Conservation (phyloP, 2,797 vertebrate genomes). For the Lepidocolaptes lacrymiger region DNA sequence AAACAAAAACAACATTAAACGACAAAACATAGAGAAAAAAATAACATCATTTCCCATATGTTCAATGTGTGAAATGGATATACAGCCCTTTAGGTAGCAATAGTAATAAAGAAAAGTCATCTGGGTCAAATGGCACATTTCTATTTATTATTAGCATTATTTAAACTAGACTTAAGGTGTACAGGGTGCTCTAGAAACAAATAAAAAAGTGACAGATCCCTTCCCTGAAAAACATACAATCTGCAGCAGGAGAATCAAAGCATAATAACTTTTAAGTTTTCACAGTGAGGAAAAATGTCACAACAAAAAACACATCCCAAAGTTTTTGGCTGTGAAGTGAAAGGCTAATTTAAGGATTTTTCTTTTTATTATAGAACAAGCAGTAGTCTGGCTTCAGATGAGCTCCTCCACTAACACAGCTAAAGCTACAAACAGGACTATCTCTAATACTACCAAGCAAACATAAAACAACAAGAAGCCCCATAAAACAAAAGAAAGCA, state of each 20-base stretch:
- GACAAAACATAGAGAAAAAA: conserved; percentile 31
- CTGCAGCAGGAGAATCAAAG: background rate
- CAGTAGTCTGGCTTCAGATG: background rate
- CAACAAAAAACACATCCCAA: background rate
- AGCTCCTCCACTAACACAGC: background rate
- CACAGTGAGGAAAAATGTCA: background rate
- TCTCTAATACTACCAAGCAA: background rate
- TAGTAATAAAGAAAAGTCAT: conserved; percentile 53
- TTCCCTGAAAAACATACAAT: background rate
- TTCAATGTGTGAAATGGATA: conserved; percentile 17
- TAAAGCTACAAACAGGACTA: background rate
- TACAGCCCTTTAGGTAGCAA: conserved; percentile 49
- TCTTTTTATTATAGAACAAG: conserved; percentile 11
- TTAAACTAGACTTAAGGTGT: conserved; percentile 31
- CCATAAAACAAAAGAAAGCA: background rate
- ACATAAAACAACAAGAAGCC: conserved; percentile 4
- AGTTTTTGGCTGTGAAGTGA: background rate
- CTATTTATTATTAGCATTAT: conserved; percentile 47
- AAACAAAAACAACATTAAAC: conserved; percentile 48
- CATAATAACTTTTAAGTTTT: background rate
- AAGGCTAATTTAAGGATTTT: background rate
- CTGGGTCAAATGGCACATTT: conserved; percentile 50
- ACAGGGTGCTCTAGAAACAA: background rate
- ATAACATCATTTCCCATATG: conserved; percentile 37
- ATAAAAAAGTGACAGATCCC: background rate